Conservation (phyloP, 2,113 vertebrate genomes). For the Dipodomys stephensi region DNA sequence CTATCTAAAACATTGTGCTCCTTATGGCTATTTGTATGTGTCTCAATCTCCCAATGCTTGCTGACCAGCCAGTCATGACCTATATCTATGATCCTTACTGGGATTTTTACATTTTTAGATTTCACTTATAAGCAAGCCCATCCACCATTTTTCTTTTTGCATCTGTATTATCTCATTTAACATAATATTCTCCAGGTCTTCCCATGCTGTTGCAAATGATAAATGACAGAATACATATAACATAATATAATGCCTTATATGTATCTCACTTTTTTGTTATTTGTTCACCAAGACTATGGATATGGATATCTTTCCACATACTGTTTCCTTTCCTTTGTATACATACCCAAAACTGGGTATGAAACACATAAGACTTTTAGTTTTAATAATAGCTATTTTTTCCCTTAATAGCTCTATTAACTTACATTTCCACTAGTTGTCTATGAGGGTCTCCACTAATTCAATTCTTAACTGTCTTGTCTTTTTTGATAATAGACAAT, state of each 20-base stretch:
- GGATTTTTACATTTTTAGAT: background rate
- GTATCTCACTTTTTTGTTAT: too few relatives aligned
- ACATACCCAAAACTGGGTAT: background rate
- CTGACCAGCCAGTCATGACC: too few relatives aligned
- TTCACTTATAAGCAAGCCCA: background rate
- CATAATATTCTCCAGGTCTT: too few relatives aligned
- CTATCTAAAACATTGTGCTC: background rate
- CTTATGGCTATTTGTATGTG: too few relatives aligned
- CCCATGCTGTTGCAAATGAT: too few relatives aligned
- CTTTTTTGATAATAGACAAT: background rate
- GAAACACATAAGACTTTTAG: background rate
- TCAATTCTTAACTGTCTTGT: background rate
- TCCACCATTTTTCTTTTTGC: background rate
- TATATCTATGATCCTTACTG: too few relatives aligned
- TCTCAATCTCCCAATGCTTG: too few relatives aligned
- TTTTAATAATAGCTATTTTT: background rate
- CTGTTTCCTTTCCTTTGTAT: background rate
- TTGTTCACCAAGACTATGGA: too few relatives aligned
- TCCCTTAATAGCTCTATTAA: background rate
- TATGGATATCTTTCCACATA: background rate
- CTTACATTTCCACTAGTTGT: background rate
- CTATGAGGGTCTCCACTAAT: background rate
- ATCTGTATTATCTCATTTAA: background rate
- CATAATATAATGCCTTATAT: too few relatives aligned
- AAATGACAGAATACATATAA: too few relatives aligned